Conservation (phyloP, 1,140 invertebrate genomes). For the Hyphantria cunea region DNA sequence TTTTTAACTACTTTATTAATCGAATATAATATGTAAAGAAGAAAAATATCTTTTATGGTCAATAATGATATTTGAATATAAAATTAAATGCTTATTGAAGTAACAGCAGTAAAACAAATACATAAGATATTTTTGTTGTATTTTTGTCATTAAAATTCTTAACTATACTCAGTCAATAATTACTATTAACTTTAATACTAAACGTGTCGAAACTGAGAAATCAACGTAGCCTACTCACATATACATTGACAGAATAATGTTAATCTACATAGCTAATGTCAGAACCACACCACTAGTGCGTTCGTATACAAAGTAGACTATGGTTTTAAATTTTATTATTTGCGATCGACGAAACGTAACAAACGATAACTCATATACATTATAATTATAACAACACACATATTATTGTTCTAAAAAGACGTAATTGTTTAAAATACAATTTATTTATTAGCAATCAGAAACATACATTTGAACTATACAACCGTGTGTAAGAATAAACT, state of each 20-base stretch:
- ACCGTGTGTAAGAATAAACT: conserved; percentile 26
- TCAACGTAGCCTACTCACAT: conserved; percentile 29
- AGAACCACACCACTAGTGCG: conserved; percentile 9
- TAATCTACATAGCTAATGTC: conserved; percentile 19
- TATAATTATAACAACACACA: conserved; percentile 2
- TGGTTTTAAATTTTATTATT: conserved; percentile 9
- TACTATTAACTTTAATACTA: conserved; percentile 58
- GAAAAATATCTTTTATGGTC: conserved; percentile 11
- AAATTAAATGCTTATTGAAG: conserved; percentile 74
- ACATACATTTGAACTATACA: conserved; percentile 44
- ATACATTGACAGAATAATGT: conserved; percentile 27
- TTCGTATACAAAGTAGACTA: conserved; percentile 32
- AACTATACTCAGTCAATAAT: conserved; percentile 74
- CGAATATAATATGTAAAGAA: conserved; percentile 23
- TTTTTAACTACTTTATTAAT: conserved; percentile 5
- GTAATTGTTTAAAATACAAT: conserved; percentile 32
- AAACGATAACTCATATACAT: conserved; percentile 4
- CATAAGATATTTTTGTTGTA: conserved; percentile 40
- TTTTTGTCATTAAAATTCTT: conserved; percentile 53
- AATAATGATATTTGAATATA: conserved; percentile 33
- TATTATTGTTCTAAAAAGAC: conserved; percentile 1
- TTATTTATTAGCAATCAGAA: conserved; percentile 30
- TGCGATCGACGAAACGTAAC: not conserved
- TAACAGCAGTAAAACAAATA: conserved; percentile 54
- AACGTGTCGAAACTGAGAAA: conserved; percentile 22